A percentile compares a stretch with the other conserved stretches of the same genome.
phyloP scores from a whole-genome alignment of 2,888 invertebrate species.

The Patella caerulea region DNA sequence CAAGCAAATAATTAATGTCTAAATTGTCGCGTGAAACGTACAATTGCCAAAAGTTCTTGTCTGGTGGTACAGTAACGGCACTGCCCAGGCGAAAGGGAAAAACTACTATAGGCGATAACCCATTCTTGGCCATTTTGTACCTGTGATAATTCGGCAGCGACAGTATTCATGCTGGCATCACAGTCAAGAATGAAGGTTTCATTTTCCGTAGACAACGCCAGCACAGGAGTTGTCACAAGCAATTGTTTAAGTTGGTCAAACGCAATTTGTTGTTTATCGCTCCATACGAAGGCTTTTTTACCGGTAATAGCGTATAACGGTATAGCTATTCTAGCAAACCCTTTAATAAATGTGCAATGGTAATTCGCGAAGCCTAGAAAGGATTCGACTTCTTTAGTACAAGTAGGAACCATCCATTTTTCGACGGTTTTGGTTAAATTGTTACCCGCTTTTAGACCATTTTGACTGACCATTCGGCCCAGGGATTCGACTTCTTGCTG shows the following conservation, averaged over 20 bases:
- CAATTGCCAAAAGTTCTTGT: slow-evolving; percentile 11
- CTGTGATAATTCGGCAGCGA: too few relatives aligned
- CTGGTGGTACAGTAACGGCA: slow-evolving; percentile 27
- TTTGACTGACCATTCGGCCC: slow-evolving; percentile 4
- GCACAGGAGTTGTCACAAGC: too few relatives aligned
- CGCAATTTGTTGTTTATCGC: slow-evolving; percentile 14
- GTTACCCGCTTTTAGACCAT: not conserved
- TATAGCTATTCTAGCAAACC: slow-evolving; percentile 14
- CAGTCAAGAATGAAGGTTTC: slow-evolving; percentile 25
- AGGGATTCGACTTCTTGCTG: not conserved
- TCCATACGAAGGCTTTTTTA: slow-evolving; percentile 30
- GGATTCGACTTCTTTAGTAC: too few relatives aligned
- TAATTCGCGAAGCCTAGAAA: not conserved
- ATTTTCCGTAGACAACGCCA: too few relatives aligned
- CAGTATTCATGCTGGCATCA: slow-evolving; percentile 13
- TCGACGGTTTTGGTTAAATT: too few relatives aligned
- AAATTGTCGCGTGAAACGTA: not conserved
- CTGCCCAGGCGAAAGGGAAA: slow-evolving; percentile 28
- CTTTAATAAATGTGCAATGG: not conserved
- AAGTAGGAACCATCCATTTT: too few relatives aligned
- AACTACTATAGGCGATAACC: slow-evolving; percentile 32
- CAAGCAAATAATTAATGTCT: slow-evolving; percentile 32
- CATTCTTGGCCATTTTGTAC: slow-evolving; percentile 22
- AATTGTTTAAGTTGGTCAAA: slow-evolving; percentile 16
- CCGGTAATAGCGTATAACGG: slow-evolving; percentile 30